phyloP scores from a whole-genome alignment of 2,888 invertebrate genomes.

The Noctua fimbriata region DNA sequence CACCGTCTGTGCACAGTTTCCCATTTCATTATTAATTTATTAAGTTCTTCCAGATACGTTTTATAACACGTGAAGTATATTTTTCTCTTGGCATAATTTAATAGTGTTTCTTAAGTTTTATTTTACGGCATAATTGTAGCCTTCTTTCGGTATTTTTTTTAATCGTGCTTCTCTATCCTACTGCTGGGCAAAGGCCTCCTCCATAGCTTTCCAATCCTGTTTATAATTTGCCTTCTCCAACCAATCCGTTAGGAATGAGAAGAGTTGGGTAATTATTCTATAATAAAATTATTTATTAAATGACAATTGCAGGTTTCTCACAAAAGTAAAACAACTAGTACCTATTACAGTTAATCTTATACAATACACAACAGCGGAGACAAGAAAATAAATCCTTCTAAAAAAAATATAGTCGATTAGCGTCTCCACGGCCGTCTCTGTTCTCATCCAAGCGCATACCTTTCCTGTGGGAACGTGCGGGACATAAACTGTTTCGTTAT shows the following conservation, averaged over 20 bases:
- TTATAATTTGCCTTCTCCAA: too few relatives aligned
- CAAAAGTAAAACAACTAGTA: neutral
- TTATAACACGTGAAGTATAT: too few relatives aligned
- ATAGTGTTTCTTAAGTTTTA: too few relatives aligned
- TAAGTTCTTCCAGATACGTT: neutral
- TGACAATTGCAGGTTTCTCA: neutral
- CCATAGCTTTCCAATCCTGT: too few relatives aligned
- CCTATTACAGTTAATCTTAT: neutral
- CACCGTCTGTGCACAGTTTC: neutral
- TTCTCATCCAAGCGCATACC: conserved; percentile 82
- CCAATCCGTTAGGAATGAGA: too few relatives aligned
- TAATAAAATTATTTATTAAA: too few relatives aligned
- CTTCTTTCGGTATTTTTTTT: neutral
- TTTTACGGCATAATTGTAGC: neutral
- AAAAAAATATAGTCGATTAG: conserved; percentile 26
- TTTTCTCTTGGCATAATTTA: neutral
- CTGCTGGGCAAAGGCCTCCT: too few relatives aligned
- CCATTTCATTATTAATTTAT: neutral
- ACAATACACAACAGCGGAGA: neutral
- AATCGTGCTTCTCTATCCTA: too few relatives aligned
- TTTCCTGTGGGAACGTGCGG: conserved; percentile 90
- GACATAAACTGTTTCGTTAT: conserved; percentile 90
- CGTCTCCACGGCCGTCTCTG: conserved; percentile 72
- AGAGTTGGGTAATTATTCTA: neutral
- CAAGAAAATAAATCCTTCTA: neutral